Evolutionary conservation across 2,797 vertebrate genomes (phyloP).

Genomic region (Petrocephalus sullivani): DNA sequence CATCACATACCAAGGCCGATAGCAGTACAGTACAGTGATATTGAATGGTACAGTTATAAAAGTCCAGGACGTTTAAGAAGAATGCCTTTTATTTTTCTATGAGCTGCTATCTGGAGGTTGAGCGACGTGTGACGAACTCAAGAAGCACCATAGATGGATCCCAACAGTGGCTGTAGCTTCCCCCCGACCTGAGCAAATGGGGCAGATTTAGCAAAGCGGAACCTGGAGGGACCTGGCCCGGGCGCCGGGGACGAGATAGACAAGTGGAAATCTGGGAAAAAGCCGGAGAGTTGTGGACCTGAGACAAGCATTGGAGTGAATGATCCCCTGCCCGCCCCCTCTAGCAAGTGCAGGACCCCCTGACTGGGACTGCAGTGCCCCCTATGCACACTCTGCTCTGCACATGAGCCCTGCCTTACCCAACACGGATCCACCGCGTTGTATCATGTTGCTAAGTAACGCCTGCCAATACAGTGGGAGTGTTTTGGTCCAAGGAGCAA

Average conservation of each 20-base stretch:
- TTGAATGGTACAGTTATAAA: not conserved
- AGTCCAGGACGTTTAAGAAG: not conserved
- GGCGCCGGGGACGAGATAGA: not conserved
- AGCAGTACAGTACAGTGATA: not conserved
- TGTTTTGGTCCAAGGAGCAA: not conserved
- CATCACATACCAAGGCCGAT: not conserved
- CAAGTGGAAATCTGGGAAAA: not conserved
- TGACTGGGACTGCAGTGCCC: not conserved
- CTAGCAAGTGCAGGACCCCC: too few relatives aligned
- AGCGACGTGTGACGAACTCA: not conserved
- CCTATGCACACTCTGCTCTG: not conserved
- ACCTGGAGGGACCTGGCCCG: not conserved
- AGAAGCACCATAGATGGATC: not conserved
- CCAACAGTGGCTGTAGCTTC: not conserved
- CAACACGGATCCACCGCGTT: not conserved
- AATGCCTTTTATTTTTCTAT: not conserved
- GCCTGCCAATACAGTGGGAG: not conserved
- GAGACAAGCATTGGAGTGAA: not conserved
- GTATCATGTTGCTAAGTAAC: not conserved
- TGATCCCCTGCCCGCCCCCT: not conserved
- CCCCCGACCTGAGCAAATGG: not conserved
- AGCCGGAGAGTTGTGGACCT: not conserved
- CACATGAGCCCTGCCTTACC: not conserved
- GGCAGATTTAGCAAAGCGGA: not conserved
- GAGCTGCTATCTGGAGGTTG: not conserved